A percentile compares a stretch with the other conserved stretches of the same genome.
phyloP scores from a whole-genome alignment of 2,888 invertebrate species.

The Anodontia alba region DNA sequence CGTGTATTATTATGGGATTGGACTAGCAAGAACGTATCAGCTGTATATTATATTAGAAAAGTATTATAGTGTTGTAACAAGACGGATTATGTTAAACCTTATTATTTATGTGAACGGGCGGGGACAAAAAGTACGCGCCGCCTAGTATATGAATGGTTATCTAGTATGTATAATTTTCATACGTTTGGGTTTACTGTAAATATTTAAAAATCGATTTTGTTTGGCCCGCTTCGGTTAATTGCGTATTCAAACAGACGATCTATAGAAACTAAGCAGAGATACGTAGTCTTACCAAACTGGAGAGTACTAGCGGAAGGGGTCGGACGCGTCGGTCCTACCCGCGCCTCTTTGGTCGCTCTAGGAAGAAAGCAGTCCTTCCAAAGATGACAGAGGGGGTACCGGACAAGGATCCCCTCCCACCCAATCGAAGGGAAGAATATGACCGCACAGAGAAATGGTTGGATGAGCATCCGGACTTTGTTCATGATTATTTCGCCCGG shows the following conservation, averaged over 20 bases:
- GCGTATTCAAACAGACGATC: slow-evolving; percentile 61
- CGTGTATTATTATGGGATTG: neutral
- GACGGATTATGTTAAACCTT: neutral
- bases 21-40: neutral
- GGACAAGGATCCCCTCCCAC: slow-evolving; percentile 62
- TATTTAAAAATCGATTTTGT: slow-evolving; percentile 66
- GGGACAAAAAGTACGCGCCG: slow-evolving; percentile 9
- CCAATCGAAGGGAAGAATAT: slow-evolving; percentile 71
- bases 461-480: slow-evolving; percentile 98
- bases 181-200: slow-evolving; percentile 49
- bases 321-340: slow-evolving; percentile 60
- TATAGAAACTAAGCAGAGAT: slow-evolving; percentile 31
- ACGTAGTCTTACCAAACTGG: slow-evolving; percentile 49
- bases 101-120: slow-evolving; percentile 22
- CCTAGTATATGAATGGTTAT: slow-evolving; percentile 10
- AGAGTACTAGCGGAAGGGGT: slow-evolving; percentile 44
- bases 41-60: neutral
- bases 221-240: slow-evolving; percentile 61
- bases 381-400: slow-evolving; percentile 60
- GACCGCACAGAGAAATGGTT: slow-evolving; percentile 94
- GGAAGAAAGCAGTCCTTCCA: slow-evolving; percentile 51
- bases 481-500: slow-evolving; percentile 96
- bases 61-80: neutral
- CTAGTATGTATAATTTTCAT: slow-evolving; percentile 31
- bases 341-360: slow-evolving; percentile 57